These are phyloP conservation scores for Laspeyria flexula DNA, from an alignment of 2,888 invertebrate genomes.

Conservation along the genomic window DNA sequence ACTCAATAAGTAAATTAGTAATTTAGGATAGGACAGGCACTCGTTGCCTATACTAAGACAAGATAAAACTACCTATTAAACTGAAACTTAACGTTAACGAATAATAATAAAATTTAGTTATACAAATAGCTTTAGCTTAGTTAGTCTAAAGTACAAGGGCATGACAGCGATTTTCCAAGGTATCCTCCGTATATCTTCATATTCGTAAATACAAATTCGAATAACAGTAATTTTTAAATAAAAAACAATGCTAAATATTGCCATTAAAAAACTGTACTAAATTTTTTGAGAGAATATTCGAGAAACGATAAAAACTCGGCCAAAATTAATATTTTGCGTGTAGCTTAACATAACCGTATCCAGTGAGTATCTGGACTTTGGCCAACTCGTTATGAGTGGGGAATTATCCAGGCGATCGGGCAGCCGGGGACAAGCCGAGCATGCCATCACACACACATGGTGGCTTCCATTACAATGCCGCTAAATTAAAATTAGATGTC, in stretches of 20 bases:
- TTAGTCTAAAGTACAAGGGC: no score
- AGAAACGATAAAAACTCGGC: conserved; percentile 26
- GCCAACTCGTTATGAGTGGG: conserved; percentile 51
- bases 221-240: no score
- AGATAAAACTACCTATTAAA: no score
- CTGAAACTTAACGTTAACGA: no score
- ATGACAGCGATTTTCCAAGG: no score
- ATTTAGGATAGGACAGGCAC: no score
- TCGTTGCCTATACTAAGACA: no score
- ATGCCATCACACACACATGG: conserved; percentile 41
- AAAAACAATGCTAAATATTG: not conserved
- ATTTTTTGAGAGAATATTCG: conserved; percentile 3
- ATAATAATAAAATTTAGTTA: no score
- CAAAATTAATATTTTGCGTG: conserved; percentile 50
- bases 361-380: conserved; percentile 44
- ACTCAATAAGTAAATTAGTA: no score
- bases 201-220: no score
- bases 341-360: conserved; percentile 49
- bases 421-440: conserved; percentile 41
- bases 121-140: no score
- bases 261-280: not conserved
- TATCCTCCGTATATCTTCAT: no score
- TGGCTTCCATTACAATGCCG: conserved; percentile 41
- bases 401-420: conserved; percentile 46
- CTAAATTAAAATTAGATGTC: conserved; percentile 31